Evolutionary conservation across 2,113 vertebrate genomes (phyloP).

Genomic region (Pluvialis apricaria): DNA sequence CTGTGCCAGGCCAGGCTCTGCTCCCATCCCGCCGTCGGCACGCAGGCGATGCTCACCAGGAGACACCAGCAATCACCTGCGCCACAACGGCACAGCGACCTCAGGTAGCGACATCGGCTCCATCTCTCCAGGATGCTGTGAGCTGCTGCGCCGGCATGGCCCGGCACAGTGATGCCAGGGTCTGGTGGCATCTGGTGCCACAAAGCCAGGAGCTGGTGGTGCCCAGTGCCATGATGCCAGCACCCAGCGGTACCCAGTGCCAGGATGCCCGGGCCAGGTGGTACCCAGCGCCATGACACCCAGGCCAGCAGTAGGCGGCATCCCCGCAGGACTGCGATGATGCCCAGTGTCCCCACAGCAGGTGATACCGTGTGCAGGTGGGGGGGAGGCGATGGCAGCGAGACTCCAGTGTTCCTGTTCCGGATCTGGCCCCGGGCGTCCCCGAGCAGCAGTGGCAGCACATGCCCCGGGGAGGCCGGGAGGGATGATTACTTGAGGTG

Average conservation of each 20-base stretch:
- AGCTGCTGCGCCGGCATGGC: not conserved
- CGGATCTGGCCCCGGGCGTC: accelerated
- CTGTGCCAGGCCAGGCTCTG: not conserved
- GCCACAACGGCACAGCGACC: accelerated
- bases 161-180: not conserved
- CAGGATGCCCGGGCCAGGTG: not conserved
- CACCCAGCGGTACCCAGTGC: not conserved
- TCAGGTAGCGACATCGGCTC: not conserved
- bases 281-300: not conserved
- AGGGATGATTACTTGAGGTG: not conserved
- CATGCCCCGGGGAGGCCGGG: too few relatives aligned
- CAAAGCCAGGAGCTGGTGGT: not conserved
- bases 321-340: not conserved
- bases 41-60: not conserved
- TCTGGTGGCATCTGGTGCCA: not conserved
- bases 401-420: not conserved
- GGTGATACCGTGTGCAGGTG: accelerated
- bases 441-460: not conserved
- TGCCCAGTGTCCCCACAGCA: not conserved
- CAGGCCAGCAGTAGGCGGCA: not conserved
- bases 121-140: not conserved
- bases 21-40: accelerated
- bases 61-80: not conserved
- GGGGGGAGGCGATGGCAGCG: not conserved
- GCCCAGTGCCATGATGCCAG: not conserved